phyloP scores from a whole-genome alignment of 1,140 invertebrate genomes.

The Contarinia nasturtii region DNA sequence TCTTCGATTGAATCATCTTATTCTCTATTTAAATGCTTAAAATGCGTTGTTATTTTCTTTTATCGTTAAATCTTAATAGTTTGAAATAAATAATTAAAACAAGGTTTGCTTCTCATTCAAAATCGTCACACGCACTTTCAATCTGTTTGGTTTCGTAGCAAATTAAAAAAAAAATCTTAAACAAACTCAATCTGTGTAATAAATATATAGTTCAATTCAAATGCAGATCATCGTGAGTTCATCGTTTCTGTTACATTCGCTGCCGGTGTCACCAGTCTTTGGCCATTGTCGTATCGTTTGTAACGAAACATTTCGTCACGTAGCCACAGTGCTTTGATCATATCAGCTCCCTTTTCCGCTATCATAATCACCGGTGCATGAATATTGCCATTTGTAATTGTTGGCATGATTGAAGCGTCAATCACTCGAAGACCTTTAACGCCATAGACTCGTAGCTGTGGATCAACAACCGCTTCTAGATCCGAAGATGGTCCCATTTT shows the following conservation, averaged over 20 bases:
- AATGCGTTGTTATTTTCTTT: constrained; percentile 6
- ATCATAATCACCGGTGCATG: constrained; percentile 82
- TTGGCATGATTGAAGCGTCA: constrained; percentile 21
- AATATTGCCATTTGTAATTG: constrained; percentile 68
- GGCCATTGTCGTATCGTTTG: background rate
- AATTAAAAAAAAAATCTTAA: too few species aligned
- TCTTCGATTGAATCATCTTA: background rate
- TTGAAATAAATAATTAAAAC: constrained; percentile 11
- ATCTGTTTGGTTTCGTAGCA: too few species aligned
- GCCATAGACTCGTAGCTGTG: constrained; percentile 54
- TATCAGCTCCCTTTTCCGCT: constrained; percentile 72
- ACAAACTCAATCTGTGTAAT: too few species aligned
- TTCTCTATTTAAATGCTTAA: background rate
- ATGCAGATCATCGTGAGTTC: too few species aligned
- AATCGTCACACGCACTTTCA: background rate
- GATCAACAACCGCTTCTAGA: constrained; percentile 63
- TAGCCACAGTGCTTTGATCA: constrained; percentile 58
- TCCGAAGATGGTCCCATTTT: constrained; percentile 69
- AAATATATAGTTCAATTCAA: too few species aligned
- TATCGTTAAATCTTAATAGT: constrained; percentile 6
- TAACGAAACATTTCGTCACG: constrained; percentile 4
- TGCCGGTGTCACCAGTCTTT: too few species aligned
- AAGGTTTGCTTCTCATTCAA: background rate
- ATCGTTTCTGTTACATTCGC: too few species aligned
- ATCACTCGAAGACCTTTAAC: constrained; percentile 44